These are phyloP conservation scores for Lordiphosa fenestrarum DNA, from an alignment of 2,888 invertebrate genomes.

Conservation along the genomic window DNA sequence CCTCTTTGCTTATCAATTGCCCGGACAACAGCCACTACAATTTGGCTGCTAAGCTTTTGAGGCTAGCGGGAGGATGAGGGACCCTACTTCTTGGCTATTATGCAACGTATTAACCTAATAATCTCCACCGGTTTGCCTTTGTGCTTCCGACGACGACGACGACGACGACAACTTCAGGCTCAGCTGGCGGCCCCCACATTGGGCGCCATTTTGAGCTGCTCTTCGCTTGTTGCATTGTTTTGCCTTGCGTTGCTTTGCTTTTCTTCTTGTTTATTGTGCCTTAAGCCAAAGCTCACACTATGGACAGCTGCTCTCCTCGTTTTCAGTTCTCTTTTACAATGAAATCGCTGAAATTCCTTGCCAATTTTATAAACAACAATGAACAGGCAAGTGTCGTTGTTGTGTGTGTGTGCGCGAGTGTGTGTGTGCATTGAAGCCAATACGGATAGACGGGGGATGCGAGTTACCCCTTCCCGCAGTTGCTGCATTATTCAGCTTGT, in stretches of 20 bases:
- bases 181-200: slow-evolving; percentile 10
- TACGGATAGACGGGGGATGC: background rate
- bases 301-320: background rate
- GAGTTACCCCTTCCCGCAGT: slow-evolving; percentile 17
- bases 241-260: slow-evolving; percentile 4
- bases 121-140: slow-evolving; percentile 40
- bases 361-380: slow-evolving; percentile 55
- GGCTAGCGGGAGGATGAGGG: background rate
- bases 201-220: slow-evolving; percentile 8
- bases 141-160: slow-evolving; percentile 9
- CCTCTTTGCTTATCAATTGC: slow-evolving; percentile 12
- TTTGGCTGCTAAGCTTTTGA: slow-evolving; percentile 8
- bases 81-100: background rate
- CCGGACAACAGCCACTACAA: slow-evolving; percentile 6
- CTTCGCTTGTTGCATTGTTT: slow-evolving; percentile 10
- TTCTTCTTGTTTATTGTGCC: slow-evolving; percentile 18
- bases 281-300: slow-evolving; percentile 6
- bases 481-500: slow-evolving; percentile 66
- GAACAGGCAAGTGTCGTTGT: slow-evolving; percentile 40
- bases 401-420: slow-evolving; percentile 5
- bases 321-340: slow-evolving; percentile 23
- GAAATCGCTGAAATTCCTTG: slow-evolving; percentile 43
- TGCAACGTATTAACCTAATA: slow-evolving; percentile 34
- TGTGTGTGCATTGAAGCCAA: slow-evolving; percentile 9
- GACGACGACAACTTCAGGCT: slow-evolving; percentile 7